These are phyloP conservation scores for Trichopria drosophilae DNA, from an alignment of 2,888 invertebrate species.

Conservation along the genomic window DNA sequence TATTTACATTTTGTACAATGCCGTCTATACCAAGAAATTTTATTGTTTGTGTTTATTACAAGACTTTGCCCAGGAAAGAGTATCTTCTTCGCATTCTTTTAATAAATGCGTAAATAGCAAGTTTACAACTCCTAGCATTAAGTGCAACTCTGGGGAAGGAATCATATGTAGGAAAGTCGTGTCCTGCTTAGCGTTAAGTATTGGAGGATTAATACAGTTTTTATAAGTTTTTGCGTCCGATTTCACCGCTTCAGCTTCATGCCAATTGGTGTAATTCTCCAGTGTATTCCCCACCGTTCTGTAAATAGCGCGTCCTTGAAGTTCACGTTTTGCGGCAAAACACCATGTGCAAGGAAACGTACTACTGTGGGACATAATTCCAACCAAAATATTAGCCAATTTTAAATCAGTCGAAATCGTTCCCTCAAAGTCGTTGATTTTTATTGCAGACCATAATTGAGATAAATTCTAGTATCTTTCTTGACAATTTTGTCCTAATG, in stretches of 20 bases:
- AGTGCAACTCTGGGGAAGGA: slow-evolving; percentile 1
- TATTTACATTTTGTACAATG: too few relatives aligned
- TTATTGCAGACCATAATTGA: too few relatives aligned
- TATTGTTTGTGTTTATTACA: too few relatives aligned
- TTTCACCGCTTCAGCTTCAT: background rate
- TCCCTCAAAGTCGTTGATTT: too few relatives aligned
- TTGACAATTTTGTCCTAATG: too few relatives aligned
- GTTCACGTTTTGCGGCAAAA: background rate
- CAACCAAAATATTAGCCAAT: too few relatives aligned
- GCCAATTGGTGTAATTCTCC: slow-evolving; percentile 6
- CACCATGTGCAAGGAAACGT: slow-evolving; percentile 9
- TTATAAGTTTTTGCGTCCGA: slow-evolving; percentile 4
- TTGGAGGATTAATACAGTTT: slow-evolving; percentile 15
- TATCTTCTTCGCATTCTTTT: too few relatives aligned
- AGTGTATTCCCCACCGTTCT: slow-evolving; percentile 6
- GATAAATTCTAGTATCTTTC: too few relatives aligned
- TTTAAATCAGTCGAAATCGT: too few relatives aligned
- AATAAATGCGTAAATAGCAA: slow-evolving; percentile 5
- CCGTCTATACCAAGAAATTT: too few relatives aligned
- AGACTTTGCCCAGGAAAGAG: slow-evolving; percentile 2
- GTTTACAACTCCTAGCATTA: slow-evolving; percentile 9
- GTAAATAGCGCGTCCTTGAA: background rate
- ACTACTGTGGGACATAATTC: slow-evolving; percentile 7
- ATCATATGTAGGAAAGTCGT: background rate
- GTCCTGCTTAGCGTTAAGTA: background rate